phyloP scores from a whole-genome alignment of 2,888 invertebrate species.

The Dasysyrphus albostriatus region DNA sequence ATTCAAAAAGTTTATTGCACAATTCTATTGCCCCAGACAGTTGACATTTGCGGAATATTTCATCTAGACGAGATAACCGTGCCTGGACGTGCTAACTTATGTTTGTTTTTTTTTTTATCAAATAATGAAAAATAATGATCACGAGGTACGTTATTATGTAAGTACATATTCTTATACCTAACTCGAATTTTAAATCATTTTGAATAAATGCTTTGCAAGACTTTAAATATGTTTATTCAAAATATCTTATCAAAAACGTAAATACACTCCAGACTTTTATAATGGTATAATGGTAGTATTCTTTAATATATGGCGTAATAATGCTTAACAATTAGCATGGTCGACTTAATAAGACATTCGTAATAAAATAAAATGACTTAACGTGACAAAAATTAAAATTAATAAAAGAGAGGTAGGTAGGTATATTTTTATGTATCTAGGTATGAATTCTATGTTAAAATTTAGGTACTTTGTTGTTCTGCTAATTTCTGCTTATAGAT shows the following conservation, averaged over 20 bases:
- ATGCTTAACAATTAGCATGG: neutral
- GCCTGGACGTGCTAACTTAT: neutral
- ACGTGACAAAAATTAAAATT: neutral
- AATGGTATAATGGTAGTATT: neutral
- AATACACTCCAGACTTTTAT: neutral
- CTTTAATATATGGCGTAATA: neutral
- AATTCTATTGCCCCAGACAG: constrained; percentile 4
- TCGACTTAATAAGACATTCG: neutral
- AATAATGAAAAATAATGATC: constrained; percentile 1
- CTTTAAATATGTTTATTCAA: neutral
- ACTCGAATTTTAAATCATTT: neutral
- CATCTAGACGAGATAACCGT: neutral
- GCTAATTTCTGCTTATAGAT: neutral
- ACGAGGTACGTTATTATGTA: neutral
- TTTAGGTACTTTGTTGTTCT: neutral
- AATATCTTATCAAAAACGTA: neutral
- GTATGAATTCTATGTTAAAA: no score
- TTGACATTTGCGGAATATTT: neutral
- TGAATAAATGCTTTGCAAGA: neutral
- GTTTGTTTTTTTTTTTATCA: neutral
- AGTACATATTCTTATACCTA: neutral
- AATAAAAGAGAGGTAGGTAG: neutral
- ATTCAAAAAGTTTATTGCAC: neutral
- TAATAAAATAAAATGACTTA: neutral
- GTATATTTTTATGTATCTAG: no score